Evolutionary conservation across 2,888 invertebrate genomes (phyloP), one percentile per base, ranked within the genome.

Genomic region (Kryphioiulus occultus): DNA sequence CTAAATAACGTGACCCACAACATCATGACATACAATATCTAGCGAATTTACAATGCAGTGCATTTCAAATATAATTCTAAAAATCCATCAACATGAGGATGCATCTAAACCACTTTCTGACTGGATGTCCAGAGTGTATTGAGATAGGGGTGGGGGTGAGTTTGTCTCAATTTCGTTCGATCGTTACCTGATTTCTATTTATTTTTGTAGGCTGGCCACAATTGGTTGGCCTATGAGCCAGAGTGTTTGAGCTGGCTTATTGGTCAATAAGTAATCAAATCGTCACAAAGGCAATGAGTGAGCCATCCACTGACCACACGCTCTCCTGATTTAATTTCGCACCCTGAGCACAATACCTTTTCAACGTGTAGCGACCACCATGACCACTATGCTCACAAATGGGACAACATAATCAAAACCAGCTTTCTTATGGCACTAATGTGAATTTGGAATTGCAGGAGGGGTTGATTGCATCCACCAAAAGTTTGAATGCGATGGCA

Each of bases 211-310:
- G 26, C 78, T 30, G 2, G 78, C 78, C 78, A 10, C 78, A 78
- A 78, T 78, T 30, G 78, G 78, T 78, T 78, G 78, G 78, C 78
- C 78, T 15, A 78, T 78, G 78, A 30, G 78, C 15, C 78, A 30
- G 78, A 78, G 78, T 78, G 78, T 78, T 78, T 30, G 78, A 78
- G 78, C 78, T 78, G 78, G 78, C 78, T 78, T 78, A 78, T 78
- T 78, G 78, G 78, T 78, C 78, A 78, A 78, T 78, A 78, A 78
- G 78, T 78, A 78, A 78, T 78, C 78, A 78, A 78, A 78, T 78
- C 78, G 78, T 17, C 78, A 78, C 78, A 78, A 78, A 78, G 26
- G 78, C 78, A 78, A 78, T 78, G 78, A 78, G 10, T 30, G 78
- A 78, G 30, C 78, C 78, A 78, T 30, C 78, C 30, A 30, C 78